Conservation (phyloP, 2,888 invertebrate genomes). For the Drosophila multiciliata region DNA sequence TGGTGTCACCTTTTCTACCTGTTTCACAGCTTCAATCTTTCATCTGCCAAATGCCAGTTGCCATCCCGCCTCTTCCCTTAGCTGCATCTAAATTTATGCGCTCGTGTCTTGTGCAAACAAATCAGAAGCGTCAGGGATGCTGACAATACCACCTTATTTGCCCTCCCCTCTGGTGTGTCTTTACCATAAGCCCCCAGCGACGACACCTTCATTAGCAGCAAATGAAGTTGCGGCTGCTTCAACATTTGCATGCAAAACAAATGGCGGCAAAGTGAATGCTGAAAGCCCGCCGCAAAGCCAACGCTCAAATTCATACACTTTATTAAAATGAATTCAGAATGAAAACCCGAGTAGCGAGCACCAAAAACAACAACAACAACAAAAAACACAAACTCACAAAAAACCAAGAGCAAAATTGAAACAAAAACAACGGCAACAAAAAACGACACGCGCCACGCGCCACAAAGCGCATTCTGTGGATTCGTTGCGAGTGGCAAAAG, state of each 20-base stretch:
- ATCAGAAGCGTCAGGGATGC: slow-evolving; percentile 70
- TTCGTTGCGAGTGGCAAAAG: slow-evolving; percentile 25
- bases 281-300: slow-evolving; percentile 66
- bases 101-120: slow-evolving; percentile 65
- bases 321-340: slow-evolving; percentile 78
- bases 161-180: neutral
- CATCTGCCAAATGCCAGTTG: slow-evolving; percentile 15
- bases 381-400: slow-evolving; percentile 10
- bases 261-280: slow-evolving; percentile 42
- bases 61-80: slow-evolving; percentile 2
- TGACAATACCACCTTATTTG: slow-evolving; percentile 9
- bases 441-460: slow-evolving; percentile 24
- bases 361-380: slow-evolving; percentile 20
- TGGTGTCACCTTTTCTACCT: slow-evolving; percentile 21
- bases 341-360: slow-evolving; percentile 34
- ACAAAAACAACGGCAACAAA: slow-evolving; percentile 12
- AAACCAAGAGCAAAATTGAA: slow-evolving; percentile 9
- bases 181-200: slow-evolving; percentile 2
- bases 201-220: slow-evolving; percentile 69
- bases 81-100: slow-evolving; percentile 69
- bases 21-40: slow-evolving; percentile 7
- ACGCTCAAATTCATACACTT: slow-evolving; percentile 71
- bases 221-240: slow-evolving; percentile 70
- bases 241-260: slow-evolving; percentile 72
- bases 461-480: slow-evolving; percentile 66